Percentiles rank a stretch among this genome's conserved stretches.
These are phyloP conservation scores for Sebastes oblongus DNA, from an alignment of 2,797 vertebrate species.

Conservation along the genomic window DNA sequence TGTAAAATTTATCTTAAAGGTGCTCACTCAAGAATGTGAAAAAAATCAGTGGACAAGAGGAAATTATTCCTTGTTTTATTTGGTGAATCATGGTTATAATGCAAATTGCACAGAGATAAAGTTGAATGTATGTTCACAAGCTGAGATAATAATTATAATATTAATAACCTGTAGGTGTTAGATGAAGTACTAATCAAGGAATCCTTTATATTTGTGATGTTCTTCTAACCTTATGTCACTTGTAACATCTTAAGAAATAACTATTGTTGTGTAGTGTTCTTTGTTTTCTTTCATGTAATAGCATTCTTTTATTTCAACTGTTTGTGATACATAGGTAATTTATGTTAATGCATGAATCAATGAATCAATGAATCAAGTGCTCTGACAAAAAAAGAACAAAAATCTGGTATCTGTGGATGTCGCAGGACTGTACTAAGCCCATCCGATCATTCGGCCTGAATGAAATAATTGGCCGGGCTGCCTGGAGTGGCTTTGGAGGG, in stretches of 20 bases:
- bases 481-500: no score
- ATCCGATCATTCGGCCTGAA: no score
- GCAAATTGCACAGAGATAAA: background rate
- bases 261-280: background rate
- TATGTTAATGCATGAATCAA: background rate
- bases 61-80: constrained; percentile 24
- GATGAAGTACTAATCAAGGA: background rate
- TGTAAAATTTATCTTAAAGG: background rate
- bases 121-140: background rate
- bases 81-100: background rate
- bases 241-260: background rate
- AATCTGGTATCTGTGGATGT: no score
- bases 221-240: background rate
- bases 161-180: background rate
- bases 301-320: background rate
- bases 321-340: background rate
- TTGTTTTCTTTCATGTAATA: background rate
- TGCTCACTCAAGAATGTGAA: background rate
- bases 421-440: no score
- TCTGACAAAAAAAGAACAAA: no score
- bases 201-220: background rate
- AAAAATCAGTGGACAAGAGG: background rate
- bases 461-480: no score
- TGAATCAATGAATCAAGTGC: no score
- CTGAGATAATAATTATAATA: background rate